A percentile compares a stretch with the other conserved stretches of the same genome.
Conservation (phyloP, 2,888 invertebrate species). For the Scelioninae gen. 2 region DNA sequence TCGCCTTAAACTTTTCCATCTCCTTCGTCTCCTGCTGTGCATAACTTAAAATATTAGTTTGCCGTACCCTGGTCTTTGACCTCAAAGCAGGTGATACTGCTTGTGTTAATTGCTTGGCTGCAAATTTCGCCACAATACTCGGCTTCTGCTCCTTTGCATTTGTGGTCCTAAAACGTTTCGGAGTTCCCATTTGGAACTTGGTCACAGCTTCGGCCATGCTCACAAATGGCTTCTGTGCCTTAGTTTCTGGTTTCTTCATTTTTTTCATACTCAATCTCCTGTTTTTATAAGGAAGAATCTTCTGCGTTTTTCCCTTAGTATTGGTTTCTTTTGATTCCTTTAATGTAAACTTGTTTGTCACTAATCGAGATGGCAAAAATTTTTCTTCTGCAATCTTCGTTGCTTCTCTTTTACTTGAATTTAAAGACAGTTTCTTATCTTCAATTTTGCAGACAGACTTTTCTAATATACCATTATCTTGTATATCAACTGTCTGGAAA, state of each 20-base stretch:
- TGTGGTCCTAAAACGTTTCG: conserved; percentile 76
- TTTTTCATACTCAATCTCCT: conserved; percentile 63
- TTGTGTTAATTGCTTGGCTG: conserved; percentile 64
- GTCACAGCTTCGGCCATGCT: conserved; percentile 78
- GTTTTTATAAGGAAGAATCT: conserved; percentile 61
- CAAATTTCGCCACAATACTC: conserved; percentile 64
- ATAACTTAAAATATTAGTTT: conserved; percentile 77
- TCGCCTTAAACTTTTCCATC: conserved; percentile 81
- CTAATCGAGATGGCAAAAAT: conserved; percentile 20
- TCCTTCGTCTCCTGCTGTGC: conserved; percentile 80
- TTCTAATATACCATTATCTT: not conserved
- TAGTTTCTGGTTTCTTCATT: conserved; percentile 19
- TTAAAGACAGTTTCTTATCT: not conserved
- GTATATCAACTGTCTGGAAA: conserved; percentile 18
- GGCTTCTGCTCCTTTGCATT: conserved; percentile 66
- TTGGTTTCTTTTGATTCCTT: conserved; percentile 18
- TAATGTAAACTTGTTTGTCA: conserved; percentile 17
- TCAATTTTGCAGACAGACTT: not conserved
- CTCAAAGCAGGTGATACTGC: conserved; percentile 68
- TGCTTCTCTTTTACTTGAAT: not conserved
- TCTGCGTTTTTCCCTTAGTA: conserved; percentile 15
- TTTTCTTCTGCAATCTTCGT: not conserved
- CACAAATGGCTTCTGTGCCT: conserved; percentile 68
- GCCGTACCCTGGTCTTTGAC: conserved; percentile 76
- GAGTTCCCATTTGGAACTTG: conserved; percentile 77